phyloP scores from a whole-genome alignment of 2,888 invertebrate genomes.

The Diplazon laetatorius region DNA sequence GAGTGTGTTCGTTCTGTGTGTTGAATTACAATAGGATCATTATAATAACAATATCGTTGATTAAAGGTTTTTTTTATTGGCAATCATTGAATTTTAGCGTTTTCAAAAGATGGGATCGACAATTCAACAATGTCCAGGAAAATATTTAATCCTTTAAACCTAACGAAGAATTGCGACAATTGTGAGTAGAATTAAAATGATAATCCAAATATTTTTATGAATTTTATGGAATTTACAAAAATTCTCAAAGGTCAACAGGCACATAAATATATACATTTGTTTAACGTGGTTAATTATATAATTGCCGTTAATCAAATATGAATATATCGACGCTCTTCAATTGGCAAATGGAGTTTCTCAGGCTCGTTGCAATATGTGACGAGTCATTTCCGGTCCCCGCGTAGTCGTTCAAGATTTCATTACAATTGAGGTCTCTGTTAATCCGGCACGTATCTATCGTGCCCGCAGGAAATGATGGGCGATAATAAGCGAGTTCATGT shows the following conservation, averaged over 20 bases:
- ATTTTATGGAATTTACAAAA: too few relatives aligned
- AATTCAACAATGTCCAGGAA: not conserved
- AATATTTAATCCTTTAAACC: too few relatives aligned
- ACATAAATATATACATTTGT: too few relatives aligned
- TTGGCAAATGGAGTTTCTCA: conserved; percentile 6
- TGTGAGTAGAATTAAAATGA: too few relatives aligned
- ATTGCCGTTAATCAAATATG: not conserved
- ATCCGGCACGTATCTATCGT: conserved; percentile 28
- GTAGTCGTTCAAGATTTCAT: conserved; percentile 22
- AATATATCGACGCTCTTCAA: conserved; percentile 29
- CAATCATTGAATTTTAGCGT: too few relatives aligned
- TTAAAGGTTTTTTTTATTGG: too few relatives aligned
- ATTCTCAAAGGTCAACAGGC: conserved; percentile 13
- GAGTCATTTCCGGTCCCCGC: conserved; percentile 49
- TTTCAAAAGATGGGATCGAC: too few relatives aligned
- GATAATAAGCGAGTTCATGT: conserved; percentile 41
- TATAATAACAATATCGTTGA: too few relatives aligned
- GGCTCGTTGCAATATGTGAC: conserved; percentile 20
- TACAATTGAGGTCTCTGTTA: conserved; percentile 58
- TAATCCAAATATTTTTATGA: too few relatives aligned
- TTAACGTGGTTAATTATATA: not conserved
- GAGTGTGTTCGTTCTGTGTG: too few relatives aligned
- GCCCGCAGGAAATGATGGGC: conserved; percentile 48
- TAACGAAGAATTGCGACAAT: too few relatives aligned
- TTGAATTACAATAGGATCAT: too few relatives aligned